Evolutionary conservation across 2,113 vertebrate species (phyloP).

Genomic region (Acrocephalus arundinaceus): DNA sequence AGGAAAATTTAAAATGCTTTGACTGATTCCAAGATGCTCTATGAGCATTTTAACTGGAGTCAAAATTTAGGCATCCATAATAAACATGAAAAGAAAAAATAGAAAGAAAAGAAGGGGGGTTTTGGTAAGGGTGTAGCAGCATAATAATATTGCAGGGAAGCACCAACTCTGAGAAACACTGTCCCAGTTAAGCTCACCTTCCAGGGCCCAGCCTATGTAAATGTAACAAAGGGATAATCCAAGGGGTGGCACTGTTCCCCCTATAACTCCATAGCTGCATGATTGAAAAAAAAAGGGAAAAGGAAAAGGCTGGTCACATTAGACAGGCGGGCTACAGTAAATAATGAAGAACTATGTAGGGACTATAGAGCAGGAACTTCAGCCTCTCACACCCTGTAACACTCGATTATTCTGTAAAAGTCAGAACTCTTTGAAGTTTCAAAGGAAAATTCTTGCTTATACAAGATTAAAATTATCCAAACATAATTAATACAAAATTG

Average conservation of each 20-base stretch:
- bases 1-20: neutral
- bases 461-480: neutral
- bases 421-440: neutral
- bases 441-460: neutral
- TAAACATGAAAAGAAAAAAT: neutral
- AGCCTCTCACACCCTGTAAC: neutral
- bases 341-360: neutral
- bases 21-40: neutral
- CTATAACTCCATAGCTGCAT: neutral
- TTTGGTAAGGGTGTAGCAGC: neutral
- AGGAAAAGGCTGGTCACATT: neutral
- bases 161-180: neutral
- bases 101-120: fast-evolving
- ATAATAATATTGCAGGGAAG: neutral
- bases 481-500: neutral
- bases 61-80: neutral
- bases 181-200: too few species aligned
- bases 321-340: neutral
- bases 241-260: neutral
- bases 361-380: neutral
- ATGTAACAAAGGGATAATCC: neutral
- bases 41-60: neutral
- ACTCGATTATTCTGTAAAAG: neutral
- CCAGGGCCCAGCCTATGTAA: neutral
- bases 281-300: neutral